Conservation (phyloP, 2,888 invertebrate species). For the Synanthedon vespiformis region DNA sequence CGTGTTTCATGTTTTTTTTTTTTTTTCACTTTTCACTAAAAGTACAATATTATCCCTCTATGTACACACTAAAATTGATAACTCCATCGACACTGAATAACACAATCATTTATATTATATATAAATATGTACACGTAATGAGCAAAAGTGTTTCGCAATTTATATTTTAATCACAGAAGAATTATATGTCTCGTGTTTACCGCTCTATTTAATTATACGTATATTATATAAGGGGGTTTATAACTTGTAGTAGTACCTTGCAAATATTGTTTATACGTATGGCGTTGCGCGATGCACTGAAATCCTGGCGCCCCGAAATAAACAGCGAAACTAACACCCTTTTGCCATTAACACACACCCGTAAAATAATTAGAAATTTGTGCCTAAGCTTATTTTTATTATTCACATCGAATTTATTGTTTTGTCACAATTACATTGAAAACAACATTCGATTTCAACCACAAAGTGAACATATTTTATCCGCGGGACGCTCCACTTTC, state of each 20-base stretch:
- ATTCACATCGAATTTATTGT: not conserved
- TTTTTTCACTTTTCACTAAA: not conserved
- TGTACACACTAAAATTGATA: not conserved
- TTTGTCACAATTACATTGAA: constrained; percentile 8
- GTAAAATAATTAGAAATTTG: not conserved
- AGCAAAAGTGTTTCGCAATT: not conserved
- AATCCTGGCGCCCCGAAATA: too few relatives aligned
- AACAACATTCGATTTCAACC: not conserved
- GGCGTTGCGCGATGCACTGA: too few relatives aligned
- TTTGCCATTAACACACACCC: not conserved
- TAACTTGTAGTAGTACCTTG: too few relatives aligned
- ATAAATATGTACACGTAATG: not conserved
- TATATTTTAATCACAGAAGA: not conserved
- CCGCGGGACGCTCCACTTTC: too few relatives aligned
- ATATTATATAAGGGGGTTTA: too few relatives aligned
- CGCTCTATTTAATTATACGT: too few relatives aligned
- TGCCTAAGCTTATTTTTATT: not conserved
- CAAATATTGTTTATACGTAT: too few relatives aligned
- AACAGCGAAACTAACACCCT: not conserved
- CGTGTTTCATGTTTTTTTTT: constrained; percentile 19
- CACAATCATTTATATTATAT: not conserved
- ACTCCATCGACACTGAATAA: not conserved
- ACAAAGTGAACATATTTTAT: too few relatives aligned
- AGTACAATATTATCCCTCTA: not conserved
- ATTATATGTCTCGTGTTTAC: not conserved